phyloP scores from a whole-genome alignment of 2,888 invertebrate genomes.

The Ennomos fuscantarius region DNA sequence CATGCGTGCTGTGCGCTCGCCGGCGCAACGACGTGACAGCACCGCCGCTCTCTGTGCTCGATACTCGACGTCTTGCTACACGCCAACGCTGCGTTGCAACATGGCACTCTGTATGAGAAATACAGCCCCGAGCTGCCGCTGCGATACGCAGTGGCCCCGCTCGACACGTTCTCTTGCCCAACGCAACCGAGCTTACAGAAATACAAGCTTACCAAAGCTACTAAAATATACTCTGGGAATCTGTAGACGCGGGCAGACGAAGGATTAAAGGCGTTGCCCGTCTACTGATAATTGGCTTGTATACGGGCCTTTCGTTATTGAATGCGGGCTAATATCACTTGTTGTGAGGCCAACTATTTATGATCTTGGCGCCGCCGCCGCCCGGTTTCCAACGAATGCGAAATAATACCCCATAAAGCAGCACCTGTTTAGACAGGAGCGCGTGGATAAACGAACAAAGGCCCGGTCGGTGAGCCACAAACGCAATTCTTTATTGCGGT shows the following conservation, averaged over 20 bases:
- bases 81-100: conserved; percentile 64
- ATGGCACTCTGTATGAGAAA: conserved; percentile 72
- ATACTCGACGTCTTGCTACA: conserved; percentile 71
- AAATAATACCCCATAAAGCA: conserved; percentile 55
- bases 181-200: conserved; percentile 53
- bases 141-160: conserved; percentile 76
- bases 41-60: conserved; percentile 70
- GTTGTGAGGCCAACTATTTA: conserved; percentile 40
- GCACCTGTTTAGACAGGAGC: conserved; percentile 63
- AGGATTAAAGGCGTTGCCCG: conserved; percentile 58
- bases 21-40: conserved; percentile 52
- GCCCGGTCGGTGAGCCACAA: conserved; percentile 55
- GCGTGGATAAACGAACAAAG: conserved; percentile 64
- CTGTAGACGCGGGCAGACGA: conserved; percentile 45
- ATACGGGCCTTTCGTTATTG: conserved; percentile 66
- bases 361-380: conserved; percentile 34
- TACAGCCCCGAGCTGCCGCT: conserved; percentile 57
- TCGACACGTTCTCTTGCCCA: conserved; percentile 82
- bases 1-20: conserved; percentile 59
- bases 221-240: conserved; percentile 27
- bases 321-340: conserved; percentile 67
- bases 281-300: conserved; percentile 61
- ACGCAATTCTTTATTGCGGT: conserved; percentile 63
- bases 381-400: conserved; percentile 40
- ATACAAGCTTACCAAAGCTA: conserved; percentile 42